Conservation (phyloP, 2,888 invertebrate genomes). For the Creontiades dilutus region DNA sequence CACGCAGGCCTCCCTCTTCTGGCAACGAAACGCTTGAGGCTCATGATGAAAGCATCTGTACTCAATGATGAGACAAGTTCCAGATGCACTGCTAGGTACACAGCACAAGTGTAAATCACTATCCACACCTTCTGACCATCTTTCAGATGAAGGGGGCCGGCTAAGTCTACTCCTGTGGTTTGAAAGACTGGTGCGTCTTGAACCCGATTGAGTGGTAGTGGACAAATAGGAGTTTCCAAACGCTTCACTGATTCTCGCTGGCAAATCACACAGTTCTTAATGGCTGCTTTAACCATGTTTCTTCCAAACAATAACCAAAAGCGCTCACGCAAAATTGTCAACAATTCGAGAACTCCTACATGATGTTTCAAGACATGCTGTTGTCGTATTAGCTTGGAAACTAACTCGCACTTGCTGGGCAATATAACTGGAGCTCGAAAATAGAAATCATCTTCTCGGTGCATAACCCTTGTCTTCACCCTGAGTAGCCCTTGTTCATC, state of each 20-base stretch:
- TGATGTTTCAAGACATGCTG: conserved; percentile 22
- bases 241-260: conserved; percentile 19
- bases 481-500: conserved; percentile 42
- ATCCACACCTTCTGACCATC: background rate
- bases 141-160: background rate
- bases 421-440: conserved; percentile 40
- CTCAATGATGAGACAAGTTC: conserved; percentile 77
- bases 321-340: background rate
- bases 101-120: conserved; percentile 33
- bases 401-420: conserved; percentile 19
- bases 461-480: conserved; percentile 19
- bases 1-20: conserved; percentile 77
- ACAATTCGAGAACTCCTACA: background rate
- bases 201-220: background rate
- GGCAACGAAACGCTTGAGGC: conserved; percentile 77
- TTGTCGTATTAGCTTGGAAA: conserved; percentile 31
- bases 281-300: conserved; percentile 5
- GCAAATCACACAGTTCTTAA: conserved; percentile 35
- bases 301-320: conserved; percentile 40
- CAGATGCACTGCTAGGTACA: conserved; percentile 76
- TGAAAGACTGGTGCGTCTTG: background rate
- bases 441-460: conserved; percentile 28
- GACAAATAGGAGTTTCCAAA: conserved; percentile 20
- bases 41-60: conserved; percentile 77
- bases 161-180: conserved; percentile 17